Evolutionary conservation across 1,140 invertebrate genomes (phyloP), one percentile per base, ranked within the genome.

Genomic region (Eupeodes corollae): DNA sequence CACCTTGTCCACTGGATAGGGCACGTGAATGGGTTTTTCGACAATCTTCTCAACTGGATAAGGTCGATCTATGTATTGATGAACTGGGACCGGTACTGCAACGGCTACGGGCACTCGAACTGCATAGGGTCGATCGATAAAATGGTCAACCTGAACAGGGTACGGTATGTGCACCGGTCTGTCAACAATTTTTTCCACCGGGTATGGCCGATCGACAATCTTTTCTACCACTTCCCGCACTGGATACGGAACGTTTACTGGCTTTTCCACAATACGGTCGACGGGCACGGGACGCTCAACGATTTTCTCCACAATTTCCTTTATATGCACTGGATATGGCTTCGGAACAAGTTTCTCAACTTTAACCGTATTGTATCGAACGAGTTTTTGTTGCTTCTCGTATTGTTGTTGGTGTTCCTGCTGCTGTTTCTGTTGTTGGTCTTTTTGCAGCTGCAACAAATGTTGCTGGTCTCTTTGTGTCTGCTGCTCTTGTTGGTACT

Each of bases 321-420:
- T 14, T 5, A 41, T 38, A 3, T 31, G 70, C 14, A 47, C 47
- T 0, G 42, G 42, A 55, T 75, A 68, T 0, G 72, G 70, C 33
- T 77, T 56, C 3, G 73, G 70, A 15, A 77, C 58, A 55, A 73
- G 66, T 52, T 76, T 75, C 51, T 76, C 74, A 5, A 76, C 67
- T 11, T 74, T 42, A 12, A 52, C 30, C 2, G 30, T 32, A 11
- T 14, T 30, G 19, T 16, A 13, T 13, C 16, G 2, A 6, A 26
- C 8, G 8, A 26, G 21, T 8, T 26, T 26, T 8, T 26, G 8
- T 13, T 16, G 31, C 37, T 15, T 1, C 11, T 16, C 11, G 1
- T 10, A 18, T 13, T 3, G 16, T 18, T 45, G 19, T 32, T 16
- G 32, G 3, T 26, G 12, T 18, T 13, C 10, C 30, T 40, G 48